A percentile compares a stretch with the other conserved stretches of the same genome.
These are phyloP conservation scores for Acrocephalus scirpaceus DNA, from an alignment of 2,797 vertebrate species.

Conservation along the genomic window DNA sequence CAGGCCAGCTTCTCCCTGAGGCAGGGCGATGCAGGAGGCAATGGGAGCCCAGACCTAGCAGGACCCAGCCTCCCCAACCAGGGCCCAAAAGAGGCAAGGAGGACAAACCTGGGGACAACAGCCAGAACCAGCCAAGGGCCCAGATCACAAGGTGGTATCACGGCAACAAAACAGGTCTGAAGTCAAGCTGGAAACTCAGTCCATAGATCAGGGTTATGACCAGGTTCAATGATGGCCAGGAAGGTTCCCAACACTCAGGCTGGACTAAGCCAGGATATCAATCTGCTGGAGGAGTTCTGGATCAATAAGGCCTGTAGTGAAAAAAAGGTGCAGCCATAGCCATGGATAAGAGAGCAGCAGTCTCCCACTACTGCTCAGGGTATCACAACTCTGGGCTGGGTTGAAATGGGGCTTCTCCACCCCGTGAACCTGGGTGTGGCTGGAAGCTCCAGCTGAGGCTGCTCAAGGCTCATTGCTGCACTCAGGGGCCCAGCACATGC, in stretches of 20 bases:
- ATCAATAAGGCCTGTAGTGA: accelerated
- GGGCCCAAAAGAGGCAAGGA: not conserved
- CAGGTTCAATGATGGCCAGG: no score
- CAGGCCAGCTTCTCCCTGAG: not conserved
- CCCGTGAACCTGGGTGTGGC: not conserved
- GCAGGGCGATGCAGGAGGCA: not conserved
- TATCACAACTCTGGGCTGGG: accelerated
- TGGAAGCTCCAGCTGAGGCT: not conserved
- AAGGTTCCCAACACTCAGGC: not conserved
- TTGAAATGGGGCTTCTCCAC: not conserved
- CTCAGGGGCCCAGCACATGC: not conserved
- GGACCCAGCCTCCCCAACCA: not conserved
- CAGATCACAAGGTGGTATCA: not conserved
- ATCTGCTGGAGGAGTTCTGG: not conserved
- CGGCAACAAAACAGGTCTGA: accelerated
- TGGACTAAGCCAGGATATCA: not conserved
- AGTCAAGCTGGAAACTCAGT: not conserved
- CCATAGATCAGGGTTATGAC: not conserved
- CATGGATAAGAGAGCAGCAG: accelerated
- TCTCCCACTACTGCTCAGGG: not conserved
- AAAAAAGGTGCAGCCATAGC: accelerated
- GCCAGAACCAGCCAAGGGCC: not conserved
- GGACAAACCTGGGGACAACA: not conserved
- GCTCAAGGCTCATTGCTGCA: not conserved
- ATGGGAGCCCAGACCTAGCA: not conserved